Conservation (phyloP, 2,113 vertebrate species). For the Alligator mississippiensis region DNA sequence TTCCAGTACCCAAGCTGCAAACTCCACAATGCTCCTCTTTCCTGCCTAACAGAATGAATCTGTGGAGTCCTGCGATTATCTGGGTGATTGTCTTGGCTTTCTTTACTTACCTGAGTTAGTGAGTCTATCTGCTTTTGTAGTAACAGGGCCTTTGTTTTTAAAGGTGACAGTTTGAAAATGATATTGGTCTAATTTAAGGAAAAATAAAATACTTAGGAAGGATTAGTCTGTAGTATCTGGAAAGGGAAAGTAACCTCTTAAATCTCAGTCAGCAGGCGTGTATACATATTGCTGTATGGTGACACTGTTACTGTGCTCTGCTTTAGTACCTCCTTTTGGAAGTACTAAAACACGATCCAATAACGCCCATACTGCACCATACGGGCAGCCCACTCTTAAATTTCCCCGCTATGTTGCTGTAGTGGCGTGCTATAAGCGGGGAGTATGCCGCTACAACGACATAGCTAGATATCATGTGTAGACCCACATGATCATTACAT, state of each 20-base stretch:
- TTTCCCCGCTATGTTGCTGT: too few relatives aligned
- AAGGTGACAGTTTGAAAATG: neutral
- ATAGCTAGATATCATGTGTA: too few relatives aligned
- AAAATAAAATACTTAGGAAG: neutral
- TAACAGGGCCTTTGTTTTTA: neutral
- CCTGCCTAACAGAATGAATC: neutral
- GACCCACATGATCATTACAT: too few relatives aligned
- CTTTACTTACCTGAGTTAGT: neutral
- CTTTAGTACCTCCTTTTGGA: too few relatives aligned
- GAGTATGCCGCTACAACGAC: too few relatives aligned
- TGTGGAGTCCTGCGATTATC: neutral
- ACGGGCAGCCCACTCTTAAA: too few relatives aligned
- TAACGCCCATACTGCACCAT: too few relatives aligned
- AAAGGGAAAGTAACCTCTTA: neutral
- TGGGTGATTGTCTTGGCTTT: neutral
- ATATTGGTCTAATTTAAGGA: neutral
- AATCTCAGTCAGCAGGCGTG: neutral
- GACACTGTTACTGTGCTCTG: too few relatives aligned
- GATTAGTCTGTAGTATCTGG: neutral
- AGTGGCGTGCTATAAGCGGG: too few relatives aligned
- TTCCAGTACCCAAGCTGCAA: neutral
- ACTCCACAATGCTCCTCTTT: neutral
- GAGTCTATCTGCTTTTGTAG: neutral
- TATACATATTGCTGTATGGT: too few relatives aligned
- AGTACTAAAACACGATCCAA: too few relatives aligned